Percentiles rank a stretch among this genome's conserved stretches.
Conservation (phyloP, 2,888 invertebrate genomes). For the Germaria angustata region DNA sequence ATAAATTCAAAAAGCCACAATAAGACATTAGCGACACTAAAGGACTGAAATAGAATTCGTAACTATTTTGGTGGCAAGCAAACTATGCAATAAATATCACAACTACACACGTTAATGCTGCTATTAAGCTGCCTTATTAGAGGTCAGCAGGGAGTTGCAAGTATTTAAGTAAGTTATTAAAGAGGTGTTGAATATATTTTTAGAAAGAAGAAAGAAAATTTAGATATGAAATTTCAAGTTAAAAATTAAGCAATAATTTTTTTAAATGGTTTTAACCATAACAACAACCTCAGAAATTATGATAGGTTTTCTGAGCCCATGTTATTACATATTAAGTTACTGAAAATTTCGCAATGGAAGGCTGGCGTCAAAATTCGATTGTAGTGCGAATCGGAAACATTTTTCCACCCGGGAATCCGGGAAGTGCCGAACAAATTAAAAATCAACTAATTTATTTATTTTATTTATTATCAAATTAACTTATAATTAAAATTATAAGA, state of each 20-base stretch:
- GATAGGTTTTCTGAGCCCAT: too few relatives aligned
- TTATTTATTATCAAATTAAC: too few relatives aligned
- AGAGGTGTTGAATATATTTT: not conserved
- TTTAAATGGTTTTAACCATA: too few relatives aligned
- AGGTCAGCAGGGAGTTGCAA: not conserved
- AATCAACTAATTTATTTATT: too few relatives aligned
- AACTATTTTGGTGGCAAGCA: slow-evolving; percentile 3
- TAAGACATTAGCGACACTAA: slow-evolving; percentile 16
- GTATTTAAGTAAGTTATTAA: slow-evolving; percentile 3
- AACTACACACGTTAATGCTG: not conserved
- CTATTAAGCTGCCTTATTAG: not conserved
- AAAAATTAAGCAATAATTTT: not conserved
- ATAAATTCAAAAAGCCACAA: slow-evolving; percentile 39
- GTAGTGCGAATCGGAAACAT: too few relatives aligned
- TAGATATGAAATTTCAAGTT: not conserved
- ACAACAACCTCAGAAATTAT: too few relatives aligned
- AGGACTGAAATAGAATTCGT: not conserved
- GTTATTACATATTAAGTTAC: too few relatives aligned
- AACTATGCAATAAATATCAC: slow-evolving; percentile 9
- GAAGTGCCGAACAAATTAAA: too few relatives aligned
- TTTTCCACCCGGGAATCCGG: too few relatives aligned
- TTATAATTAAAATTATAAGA: too few relatives aligned
- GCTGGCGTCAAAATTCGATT: too few relatives aligned
- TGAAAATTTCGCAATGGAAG: too few relatives aligned
- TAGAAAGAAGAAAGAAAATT: not conserved